These are phyloP conservation scores for Sclerurus mexicanus DNA, from an alignment of 2,113 vertebrate species.

Conservation along the genomic window DNA sequence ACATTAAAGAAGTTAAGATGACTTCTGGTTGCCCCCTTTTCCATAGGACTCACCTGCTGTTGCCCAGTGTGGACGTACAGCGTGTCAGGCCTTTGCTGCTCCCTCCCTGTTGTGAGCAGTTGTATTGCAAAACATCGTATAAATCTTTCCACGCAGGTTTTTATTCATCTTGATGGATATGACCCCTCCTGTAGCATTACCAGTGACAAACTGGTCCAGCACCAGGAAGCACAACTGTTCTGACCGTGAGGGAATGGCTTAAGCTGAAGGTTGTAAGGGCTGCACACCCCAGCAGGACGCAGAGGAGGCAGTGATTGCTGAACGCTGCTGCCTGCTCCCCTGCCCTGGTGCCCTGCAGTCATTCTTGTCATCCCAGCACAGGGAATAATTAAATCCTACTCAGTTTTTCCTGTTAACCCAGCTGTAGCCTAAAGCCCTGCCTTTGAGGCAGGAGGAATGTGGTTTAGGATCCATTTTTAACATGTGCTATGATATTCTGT, in stretches of 20 bases:
- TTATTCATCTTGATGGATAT: background rate
- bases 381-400: conserved; percentile 9
- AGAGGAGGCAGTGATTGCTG: background rate
- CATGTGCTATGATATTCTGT: background rate
- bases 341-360: background rate
- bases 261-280: background rate
- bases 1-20: background rate
- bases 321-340: background rate
- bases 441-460: background rate
- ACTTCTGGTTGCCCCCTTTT: background rate
- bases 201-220: background rate
- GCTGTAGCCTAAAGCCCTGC: background rate
- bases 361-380: background rate
- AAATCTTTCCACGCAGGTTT: background rate
- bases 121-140: background rate
- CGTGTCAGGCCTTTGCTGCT: background rate
- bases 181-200: background rate
- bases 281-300: background rate
- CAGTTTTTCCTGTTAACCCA: background rate
- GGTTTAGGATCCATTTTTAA: background rate
- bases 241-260: background rate
- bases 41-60: background rate
- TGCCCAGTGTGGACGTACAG: background rate
- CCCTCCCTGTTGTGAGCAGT: background rate
- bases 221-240: background rate